Evolutionary conservation across 2,888 invertebrate species (phyloP).

Genomic region (Litoditis marina): DNA sequence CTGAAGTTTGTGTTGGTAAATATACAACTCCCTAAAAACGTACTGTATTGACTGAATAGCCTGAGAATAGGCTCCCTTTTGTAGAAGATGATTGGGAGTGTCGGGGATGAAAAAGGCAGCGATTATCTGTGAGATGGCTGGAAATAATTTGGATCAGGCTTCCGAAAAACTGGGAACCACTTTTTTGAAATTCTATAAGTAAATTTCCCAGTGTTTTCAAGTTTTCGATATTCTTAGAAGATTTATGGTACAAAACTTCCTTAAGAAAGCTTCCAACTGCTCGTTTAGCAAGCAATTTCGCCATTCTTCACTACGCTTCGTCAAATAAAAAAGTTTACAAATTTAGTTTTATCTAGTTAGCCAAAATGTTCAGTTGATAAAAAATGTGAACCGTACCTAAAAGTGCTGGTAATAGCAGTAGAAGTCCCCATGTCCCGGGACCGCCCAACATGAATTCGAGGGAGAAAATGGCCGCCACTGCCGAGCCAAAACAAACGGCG

Average conservation of each 20-base stretch:
- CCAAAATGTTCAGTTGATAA: neutral
- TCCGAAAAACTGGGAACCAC: no score
- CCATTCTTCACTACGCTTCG: no score
- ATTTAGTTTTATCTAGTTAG: no score
- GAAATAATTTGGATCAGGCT: neutral
- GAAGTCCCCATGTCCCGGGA: slow-evolving; percentile 39
- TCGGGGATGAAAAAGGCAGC: slow-evolving; percentile 41
- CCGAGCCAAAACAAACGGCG: slow-evolving; percentile 52
- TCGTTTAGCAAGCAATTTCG: no score
- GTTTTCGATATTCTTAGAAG: no score
- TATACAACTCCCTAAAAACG: neutral
- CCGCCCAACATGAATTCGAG: slow-evolving; percentile 50
- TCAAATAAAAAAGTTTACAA: no score
- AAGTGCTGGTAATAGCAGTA: slow-evolving; percentile 43
- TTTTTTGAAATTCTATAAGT: no score
- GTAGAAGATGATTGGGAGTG: slow-evolving; percentile 49
- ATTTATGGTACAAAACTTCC: no score
- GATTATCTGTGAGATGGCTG: slow-evolving; percentile 22
- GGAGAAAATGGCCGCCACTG: slow-evolving; percentile 51
- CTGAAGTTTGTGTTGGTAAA: no score
- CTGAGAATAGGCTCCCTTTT: slow-evolving; percentile 21
- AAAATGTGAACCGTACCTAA: slow-evolving; percentile 20
- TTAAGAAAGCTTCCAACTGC: no score
- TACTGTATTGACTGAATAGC: slow-evolving; percentile 11
- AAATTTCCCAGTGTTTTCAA: no score